Evolutionary conservation across 1,140 invertebrate genomes (phyloP), one percentile per base, ranked within the genome.

Genomic region (Holcopasites calliopsidis): DNA sequence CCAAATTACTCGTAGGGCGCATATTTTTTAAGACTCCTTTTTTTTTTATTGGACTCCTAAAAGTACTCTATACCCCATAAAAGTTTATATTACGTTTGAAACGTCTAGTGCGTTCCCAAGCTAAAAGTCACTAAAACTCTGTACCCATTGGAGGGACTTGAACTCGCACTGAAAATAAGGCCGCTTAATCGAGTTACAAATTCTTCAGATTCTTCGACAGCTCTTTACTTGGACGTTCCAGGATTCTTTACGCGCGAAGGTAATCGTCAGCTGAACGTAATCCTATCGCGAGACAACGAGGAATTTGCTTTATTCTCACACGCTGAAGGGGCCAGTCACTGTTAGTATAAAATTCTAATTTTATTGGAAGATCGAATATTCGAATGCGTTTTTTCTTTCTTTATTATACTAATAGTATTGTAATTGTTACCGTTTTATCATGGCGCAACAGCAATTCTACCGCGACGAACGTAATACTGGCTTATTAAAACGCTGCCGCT

Each of bases 171-270:
- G 21, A n/a, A 13, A 72, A 31, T 23, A 50, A 61, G 18, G 23
- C 35, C 18, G 28, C 47, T 62, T 72, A 62, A 72, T 44, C 35
- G 60, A 33, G 26, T 49, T 61, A 69, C n/a, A 16, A 44, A 58
- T 33, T 18, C 28, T 58, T 28, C 28, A 6, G 13, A 70, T 26
- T 38, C 28, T 16, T 26, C 42, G 26, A 35, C 31, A 35, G 11
- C 55, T 18, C 68, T 49, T 49, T 6, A 58, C 16, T 13, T n/a
- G n/a, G n/a, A n/a, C n/a, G n/a, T n/a, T n/a, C n/a, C n/a, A 18
- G n/a, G 5, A n/a, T 47, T 16, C 44, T 47, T 2, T 47, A n/a
- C 11, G n/a, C 42, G 18, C 18, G n/a, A n/a, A n/a, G n/a, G n/a
- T n/a, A n/a, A n/a, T n/a, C n/a, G n/a, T n/a, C n/a, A n/a, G n/a